phyloP scores from a whole-genome alignment of 2,113 vertebrate genomes.

The Sceloporus tristichus region DNA sequence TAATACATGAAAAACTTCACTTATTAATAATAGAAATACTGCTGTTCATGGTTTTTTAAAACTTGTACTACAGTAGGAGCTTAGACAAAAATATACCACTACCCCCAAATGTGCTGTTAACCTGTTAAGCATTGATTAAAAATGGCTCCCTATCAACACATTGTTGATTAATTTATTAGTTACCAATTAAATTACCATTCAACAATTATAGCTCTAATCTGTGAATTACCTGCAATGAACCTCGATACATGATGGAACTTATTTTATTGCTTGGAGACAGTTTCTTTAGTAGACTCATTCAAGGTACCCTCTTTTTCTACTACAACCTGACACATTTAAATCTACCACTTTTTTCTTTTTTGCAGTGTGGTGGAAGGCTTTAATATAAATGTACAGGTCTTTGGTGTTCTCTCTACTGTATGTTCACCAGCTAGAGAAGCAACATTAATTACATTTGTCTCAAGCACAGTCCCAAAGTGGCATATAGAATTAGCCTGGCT shows the following conservation, averaged over 20 bases:
- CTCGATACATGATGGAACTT: not conserved
- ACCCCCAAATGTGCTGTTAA: not conserved
- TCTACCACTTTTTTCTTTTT: not conserved
- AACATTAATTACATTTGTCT: not conserved
- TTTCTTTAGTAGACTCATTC: not conserved
- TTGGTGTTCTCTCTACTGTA: not conserved
- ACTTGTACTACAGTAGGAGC: not conserved
- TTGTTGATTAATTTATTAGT: not conserved
- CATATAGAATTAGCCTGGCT: not conserved
- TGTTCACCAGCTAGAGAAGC: not conserved
- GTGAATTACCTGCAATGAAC: not conserved
- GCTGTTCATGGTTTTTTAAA: not conserved
- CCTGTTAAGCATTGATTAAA: no score
- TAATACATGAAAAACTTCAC: not conserved
- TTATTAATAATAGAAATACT: not conserved
- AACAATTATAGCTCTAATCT: not conserved
- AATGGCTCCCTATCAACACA: not conserved
- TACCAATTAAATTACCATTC: not conserved
- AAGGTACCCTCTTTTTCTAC: no score
- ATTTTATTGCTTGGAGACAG: not conserved
- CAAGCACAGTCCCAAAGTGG: not conserved
- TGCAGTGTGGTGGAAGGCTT: not conserved
- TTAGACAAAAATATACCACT: not conserved
- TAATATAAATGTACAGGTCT: no score
- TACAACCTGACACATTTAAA: no score